A percentile compares a stretch with the other conserved stretches of the same genome.
phyloP scores from a whole-genome alignment of 2,797 vertebrate species.

The Urophycis tenuis region DNA sequence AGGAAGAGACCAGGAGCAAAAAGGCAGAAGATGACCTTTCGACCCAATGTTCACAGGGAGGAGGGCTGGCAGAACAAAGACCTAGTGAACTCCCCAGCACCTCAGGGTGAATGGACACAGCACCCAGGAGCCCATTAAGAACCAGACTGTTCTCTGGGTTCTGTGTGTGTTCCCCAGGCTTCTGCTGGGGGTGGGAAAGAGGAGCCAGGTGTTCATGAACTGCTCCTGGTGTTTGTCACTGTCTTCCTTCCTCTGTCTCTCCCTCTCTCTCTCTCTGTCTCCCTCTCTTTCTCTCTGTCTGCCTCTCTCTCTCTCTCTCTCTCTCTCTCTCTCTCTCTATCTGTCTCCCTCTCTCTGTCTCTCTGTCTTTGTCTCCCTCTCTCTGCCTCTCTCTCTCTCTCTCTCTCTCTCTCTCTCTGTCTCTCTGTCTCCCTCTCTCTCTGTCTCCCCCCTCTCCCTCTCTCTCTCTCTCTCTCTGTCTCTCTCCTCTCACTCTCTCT shows the following conservation, averaged over 20 bases:
- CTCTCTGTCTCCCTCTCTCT: constrained; percentile 33
- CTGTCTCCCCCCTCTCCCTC: constrained; percentile 10
- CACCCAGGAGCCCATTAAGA: too few relatives aligned
- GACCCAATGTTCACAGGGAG: too few relatives aligned
- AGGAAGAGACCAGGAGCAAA: too few relatives aligned
- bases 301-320: constrained; percentile 38
- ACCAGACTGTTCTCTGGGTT: too few relatives aligned
- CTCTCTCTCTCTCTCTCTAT: neutral
- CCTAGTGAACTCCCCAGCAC: too few relatives aligned
- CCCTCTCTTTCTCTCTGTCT: neutral
- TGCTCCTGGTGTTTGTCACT: too few relatives aligned
- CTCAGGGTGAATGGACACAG: too few relatives aligned
- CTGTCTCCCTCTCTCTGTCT: constrained; percentile 3
- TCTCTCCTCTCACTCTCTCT: constrained; percentile 18
- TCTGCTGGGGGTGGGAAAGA: neutral
- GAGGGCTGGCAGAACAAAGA: too few relatives aligned
- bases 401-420: constrained; percentile 27
- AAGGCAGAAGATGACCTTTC: too few relatives aligned
- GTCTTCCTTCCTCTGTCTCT: neutral
- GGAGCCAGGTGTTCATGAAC: neutral
- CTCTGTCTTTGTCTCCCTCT: too few relatives aligned
- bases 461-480: constrained; percentile 34
- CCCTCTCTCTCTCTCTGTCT: neutral
- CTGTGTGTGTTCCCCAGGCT: neutral
- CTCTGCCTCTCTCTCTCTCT: neutral